Evolutionary conservation across 2,113 vertebrate genomes (phyloP).

Genomic region (Micromys minutus): DNA sequence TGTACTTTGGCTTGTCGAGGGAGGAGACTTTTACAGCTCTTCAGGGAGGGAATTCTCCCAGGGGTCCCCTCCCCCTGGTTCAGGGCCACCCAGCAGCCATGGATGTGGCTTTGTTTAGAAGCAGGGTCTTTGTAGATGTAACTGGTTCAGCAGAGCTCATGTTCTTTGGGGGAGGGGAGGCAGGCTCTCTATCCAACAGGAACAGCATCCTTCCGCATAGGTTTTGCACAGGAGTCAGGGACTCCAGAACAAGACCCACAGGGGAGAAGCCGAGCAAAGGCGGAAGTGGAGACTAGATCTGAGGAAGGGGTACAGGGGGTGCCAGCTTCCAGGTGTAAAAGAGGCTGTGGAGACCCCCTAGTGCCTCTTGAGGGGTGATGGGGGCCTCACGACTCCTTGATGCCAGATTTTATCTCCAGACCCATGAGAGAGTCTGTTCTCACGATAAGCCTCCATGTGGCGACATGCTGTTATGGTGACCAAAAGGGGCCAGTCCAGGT

Average conservation of each 20-base stretch:
- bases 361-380: accelerated
- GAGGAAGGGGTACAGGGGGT: neutral
- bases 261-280: neutral
- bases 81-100: neutral
- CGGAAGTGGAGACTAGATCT: accelerated
- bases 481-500: neutral
- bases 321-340: accelerated
- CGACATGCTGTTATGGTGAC: neutral
- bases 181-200: accelerated
- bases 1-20: neutral
- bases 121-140: neutral
- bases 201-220: neutral
- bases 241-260: neutral
- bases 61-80: neutral
- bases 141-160: neutral
- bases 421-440: accelerated
- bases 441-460: neutral
- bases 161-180: accelerated
- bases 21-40: neutral
- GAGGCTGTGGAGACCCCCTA: neutral
- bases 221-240: neutral
- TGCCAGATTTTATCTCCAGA: neutral
- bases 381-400: accelerated
- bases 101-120: neutral
- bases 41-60: neutral